Percentiles rank a stretch among this genome's conserved stretches.
phyloP scores from a whole-genome alignment of 2,888 invertebrate species.

The Myopa testacea region DNA sequence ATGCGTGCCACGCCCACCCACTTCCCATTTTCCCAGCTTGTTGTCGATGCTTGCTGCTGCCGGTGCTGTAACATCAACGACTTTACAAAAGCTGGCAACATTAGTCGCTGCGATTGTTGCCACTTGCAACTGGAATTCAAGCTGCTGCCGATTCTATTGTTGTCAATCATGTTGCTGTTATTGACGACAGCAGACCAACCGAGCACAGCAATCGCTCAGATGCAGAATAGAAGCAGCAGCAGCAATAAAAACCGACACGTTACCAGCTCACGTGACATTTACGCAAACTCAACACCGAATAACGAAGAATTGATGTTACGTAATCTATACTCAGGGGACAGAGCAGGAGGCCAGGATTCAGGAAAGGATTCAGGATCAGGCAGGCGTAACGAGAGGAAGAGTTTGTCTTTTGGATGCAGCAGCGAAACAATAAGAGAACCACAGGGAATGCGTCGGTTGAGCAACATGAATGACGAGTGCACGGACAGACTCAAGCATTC shows the following conservation, averaged over 20 bases:
- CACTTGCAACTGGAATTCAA: slow-evolving; percentile 7
- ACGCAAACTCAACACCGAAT: background rate
- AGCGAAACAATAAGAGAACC: too few relatives aligned
- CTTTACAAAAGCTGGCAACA: slow-evolving; percentile 16
- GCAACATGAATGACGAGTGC: too few relatives aligned
- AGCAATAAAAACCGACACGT: background rate
- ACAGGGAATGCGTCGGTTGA: too few relatives aligned
- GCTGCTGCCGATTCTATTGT: slow-evolving; percentile 21
- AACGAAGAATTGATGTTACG: slow-evolving; percentile 34
- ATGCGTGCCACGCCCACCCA: too few relatives aligned
- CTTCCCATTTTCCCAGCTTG: too few relatives aligned
- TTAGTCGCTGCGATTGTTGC: slow-evolving; percentile 21
- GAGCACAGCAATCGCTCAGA: too few relatives aligned
- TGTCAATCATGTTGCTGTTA: slow-evolving; percentile 20
- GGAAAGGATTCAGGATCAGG: background rate
- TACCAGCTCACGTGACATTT: slow-evolving; percentile 23
- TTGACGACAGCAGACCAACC: background rate
- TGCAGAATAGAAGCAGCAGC: background rate
- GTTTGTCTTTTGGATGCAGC: too few relatives aligned
- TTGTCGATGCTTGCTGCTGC: background rate
- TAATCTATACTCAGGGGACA: slow-evolving; percentile 6
- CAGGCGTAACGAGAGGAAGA: too few relatives aligned
- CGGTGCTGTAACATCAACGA: slow-evolving; percentile 1
- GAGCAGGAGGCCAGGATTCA: background rate
- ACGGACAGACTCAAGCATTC: too few relatives aligned